Percentiles rank a stretch among this genome's conserved stretches.
These are phyloP conservation scores for Cephonodes hylas DNA, from an alignment of 2,888 invertebrate genomes.

Conservation along the genomic window DNA sequence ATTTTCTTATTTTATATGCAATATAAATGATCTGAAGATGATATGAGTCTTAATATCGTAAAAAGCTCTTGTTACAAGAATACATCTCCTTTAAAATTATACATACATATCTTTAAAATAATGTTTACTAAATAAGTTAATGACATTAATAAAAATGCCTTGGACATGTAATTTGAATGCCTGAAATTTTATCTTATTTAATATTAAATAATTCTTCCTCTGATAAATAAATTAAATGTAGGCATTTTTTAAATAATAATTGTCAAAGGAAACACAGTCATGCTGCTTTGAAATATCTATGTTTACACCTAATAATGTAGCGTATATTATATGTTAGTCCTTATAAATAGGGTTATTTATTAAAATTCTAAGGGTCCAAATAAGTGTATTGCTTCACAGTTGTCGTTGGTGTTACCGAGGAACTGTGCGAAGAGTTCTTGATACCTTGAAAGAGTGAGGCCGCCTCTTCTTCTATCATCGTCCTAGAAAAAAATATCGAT, in stretches of 20 bases:
- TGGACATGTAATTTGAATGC: not conserved
- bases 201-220: no score
- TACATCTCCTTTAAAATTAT: not conserved
- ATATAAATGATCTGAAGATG: no score
- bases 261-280: no score
- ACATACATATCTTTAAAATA: not conserved
- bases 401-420: conserved; percentile 88
- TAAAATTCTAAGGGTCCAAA: conserved; percentile 87
- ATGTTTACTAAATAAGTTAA: no score
- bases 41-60: no score
- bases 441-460: conserved; percentile 88
- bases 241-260: no score
- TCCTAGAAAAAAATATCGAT: conserved; percentile 82
- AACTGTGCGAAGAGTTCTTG: conserved; percentile 92
- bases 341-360: conserved; percentile 3
- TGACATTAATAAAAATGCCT: no score
- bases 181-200: conserved; percentile 1
- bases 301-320: no score
- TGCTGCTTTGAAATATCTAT: no score
- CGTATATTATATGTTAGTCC: not conserved
- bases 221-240: no score
- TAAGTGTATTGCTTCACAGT: conserved; percentile 86
- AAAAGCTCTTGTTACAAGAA: no score
- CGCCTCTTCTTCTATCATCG: conserved; percentile 89
- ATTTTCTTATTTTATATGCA: no score